Base-by-base conservation (phyloP, 2,113 vertebrate species). In the Ctenomys sociabilis region DNA sequence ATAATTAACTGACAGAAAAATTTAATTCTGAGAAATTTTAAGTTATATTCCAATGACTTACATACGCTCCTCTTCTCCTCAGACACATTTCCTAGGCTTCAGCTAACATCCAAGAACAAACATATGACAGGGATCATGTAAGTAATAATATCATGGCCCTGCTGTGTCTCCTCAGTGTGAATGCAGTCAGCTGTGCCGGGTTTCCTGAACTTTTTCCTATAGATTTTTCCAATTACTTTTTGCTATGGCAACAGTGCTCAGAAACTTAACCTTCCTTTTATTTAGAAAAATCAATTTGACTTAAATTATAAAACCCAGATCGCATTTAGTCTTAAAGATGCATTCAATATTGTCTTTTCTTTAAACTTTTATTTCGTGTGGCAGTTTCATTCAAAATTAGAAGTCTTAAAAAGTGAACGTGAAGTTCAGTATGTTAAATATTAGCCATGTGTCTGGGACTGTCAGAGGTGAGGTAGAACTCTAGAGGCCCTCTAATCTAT, bases 381-480 rank as follows among this genome's bases (percentile, higher is more conserved):
- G 96, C 75, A 97, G 37, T 28, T 97, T 96, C 54, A 82, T 94
- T 97, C 70, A 93, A 94, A 85, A 96, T 96, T 88, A 64, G 91
- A 97, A 97, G 28, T 10, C 94, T 83, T 96, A 49, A 78, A 97
- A 95, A 96, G 91, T 4, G 78, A 85, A 68, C 93, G 30, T 57
- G 95, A 22, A 63, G 80, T 26, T 88, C 90, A 97, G 95, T 95
- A 95, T 92, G 85, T 96, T 90, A 97, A 97, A 98, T 96, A 94
- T 93, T 96, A 97, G 94, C 63, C 81, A 96, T 26, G 3, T 97
- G 73, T 89, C 57, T 63, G 57, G 40, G 78, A 97, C 93, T 83
- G 81, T 73, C 87, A 43, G 91, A 85, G 61, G 81, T 93, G 90
- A 92, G 78, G 70, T 72, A 73, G 80, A 40, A 80, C 97, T 96